A percentile compares a stretch with the other conserved stretches of the same genome.
These are phyloP conservation scores for Eupsilia transversa DNA, from an alignment of 2,888 invertebrate genomes.

Conservation along the genomic window DNA sequence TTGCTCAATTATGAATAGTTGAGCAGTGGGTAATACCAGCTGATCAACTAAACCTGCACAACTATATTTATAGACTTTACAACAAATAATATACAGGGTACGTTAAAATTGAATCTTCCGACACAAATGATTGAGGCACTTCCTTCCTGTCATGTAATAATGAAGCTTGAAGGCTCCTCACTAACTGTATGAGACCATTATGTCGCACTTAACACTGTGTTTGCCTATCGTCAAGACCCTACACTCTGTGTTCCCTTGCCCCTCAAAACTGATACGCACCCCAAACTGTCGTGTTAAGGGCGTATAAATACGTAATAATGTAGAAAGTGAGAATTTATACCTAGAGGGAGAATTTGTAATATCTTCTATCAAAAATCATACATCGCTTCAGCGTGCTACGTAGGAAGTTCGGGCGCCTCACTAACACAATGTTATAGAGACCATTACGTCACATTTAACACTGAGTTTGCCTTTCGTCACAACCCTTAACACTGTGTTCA, in stretches of 20 bases:
- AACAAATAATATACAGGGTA: not conserved
- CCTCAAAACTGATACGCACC: conserved; percentile 32
- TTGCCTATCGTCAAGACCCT: conserved; percentile 69
- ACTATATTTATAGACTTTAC: too few species aligned
- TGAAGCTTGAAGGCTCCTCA: not conserved
- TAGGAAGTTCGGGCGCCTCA: not conserved
- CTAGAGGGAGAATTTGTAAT: not conserved
- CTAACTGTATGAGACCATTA: conserved; percentile 74
- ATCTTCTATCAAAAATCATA: conserved; percentile 17
- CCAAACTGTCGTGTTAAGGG: conserved; percentile 8
- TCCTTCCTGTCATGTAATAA: not conserved
- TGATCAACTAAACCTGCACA: too few species aligned
- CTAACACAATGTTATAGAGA: conserved; percentile 70
- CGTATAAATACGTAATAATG: conserved; percentile 35
- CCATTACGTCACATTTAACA: conserved; percentile 79
- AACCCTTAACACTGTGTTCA: conserved; percentile 29
- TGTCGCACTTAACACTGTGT: conserved; percentile 78
- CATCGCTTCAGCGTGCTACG: not conserved
- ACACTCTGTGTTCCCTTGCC: conserved; percentile 25
- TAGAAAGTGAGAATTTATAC: conserved; percentile 26
- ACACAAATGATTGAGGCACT: not conserved
- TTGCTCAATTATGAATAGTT: too few species aligned
- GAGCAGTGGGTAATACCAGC: too few species aligned
- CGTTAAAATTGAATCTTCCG: not conserved
- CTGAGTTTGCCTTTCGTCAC: conserved; percentile 75